A percentile compares a stretch with the other conserved stretches of the same genome.
Conservation (phyloP, 2,797 vertebrate species). For the Avahi laniger region DNA sequence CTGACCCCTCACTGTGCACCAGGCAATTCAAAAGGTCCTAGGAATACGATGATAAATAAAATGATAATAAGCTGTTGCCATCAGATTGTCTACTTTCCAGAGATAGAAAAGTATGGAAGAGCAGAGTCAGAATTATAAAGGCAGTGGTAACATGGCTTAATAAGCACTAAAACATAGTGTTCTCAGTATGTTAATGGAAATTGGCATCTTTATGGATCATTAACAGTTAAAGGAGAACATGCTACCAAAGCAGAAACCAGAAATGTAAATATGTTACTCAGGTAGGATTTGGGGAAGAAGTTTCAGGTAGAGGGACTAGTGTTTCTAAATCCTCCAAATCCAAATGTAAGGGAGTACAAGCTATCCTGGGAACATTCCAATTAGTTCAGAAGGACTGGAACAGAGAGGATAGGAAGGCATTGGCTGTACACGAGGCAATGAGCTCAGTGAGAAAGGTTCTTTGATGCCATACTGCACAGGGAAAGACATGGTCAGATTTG, state of each 20-base stretch:
- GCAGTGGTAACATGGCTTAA: neutral
- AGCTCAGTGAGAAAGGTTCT: neutral
- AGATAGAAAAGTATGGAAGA: neutral
- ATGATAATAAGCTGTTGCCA: neutral
- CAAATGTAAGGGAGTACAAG: neutral
- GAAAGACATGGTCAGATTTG: neutral
- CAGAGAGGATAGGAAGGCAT: neutral
- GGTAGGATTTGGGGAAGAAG: neutral
- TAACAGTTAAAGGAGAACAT: neutral
- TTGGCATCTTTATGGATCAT: neutral
- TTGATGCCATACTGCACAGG: too few relatives aligned
- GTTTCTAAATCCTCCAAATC: neutral
- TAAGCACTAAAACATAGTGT: neutral
- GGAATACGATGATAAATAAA: neutral
- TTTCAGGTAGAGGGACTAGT: neutral
- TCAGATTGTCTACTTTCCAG: neutral
- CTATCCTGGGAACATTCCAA: neutral
- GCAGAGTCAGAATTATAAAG: neutral
- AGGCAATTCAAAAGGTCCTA: neutral
- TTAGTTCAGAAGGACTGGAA: neutral
- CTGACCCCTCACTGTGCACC: neutral
- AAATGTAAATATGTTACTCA: neutral
- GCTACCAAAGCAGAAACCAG: neutral
- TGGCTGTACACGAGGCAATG: too few relatives aligned
- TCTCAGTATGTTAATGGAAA: neutral